phyloP scores from a whole-genome alignment of 2,797 vertebrate species.

The Rachycentron canadum region DNA sequence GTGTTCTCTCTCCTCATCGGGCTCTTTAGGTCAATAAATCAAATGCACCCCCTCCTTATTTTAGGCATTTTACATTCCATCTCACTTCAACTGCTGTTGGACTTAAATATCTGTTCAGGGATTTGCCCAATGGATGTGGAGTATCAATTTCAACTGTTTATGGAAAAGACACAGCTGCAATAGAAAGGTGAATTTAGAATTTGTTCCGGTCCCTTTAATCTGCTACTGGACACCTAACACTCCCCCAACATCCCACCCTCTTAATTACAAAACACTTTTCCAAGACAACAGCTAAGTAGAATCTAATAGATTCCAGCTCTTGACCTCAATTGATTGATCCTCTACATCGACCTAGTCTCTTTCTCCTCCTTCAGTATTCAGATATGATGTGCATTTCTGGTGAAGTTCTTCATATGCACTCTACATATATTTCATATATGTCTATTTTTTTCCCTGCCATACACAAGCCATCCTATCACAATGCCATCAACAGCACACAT shows the following conservation, averaged over 20 bases:
- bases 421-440: constrained; percentile 78
- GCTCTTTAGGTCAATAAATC: constrained; percentile 55
- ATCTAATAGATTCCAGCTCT: constrained; percentile 58
- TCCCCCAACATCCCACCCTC: constrained; percentile 66
- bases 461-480: constrained; percentile 70
- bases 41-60: constrained; percentile 65
- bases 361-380: constrained; percentile 58
- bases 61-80: constrained; percentile 65
- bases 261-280: constrained; percentile 47
- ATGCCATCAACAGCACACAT: constrained; percentile 69
- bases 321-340: constrained; percentile 69
- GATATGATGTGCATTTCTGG: constrained; percentile 67
- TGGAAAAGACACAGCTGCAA: constrained; percentile 65
- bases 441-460: constrained; percentile 72
- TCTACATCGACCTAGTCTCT: constrained; percentile 73
- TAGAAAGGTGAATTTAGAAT: constrained; percentile 63
- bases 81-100: constrained; percentile 53
- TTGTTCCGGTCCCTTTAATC: constrained; percentile 68
- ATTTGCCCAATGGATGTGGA: constrained; percentile 51
- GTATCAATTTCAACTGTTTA: constrained; percentile 39
- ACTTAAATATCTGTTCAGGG: constrained; percentile 35
- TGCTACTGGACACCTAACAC: constrained; percentile 68
- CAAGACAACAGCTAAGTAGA: constrained; percentile 50
- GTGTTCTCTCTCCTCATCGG: constrained; percentile 58
- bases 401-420: constrained; percentile 77